Evolutionary conservation across 2,113 vertebrate genomes (phyloP).

Genomic region (Electrona antarctica): DNA sequence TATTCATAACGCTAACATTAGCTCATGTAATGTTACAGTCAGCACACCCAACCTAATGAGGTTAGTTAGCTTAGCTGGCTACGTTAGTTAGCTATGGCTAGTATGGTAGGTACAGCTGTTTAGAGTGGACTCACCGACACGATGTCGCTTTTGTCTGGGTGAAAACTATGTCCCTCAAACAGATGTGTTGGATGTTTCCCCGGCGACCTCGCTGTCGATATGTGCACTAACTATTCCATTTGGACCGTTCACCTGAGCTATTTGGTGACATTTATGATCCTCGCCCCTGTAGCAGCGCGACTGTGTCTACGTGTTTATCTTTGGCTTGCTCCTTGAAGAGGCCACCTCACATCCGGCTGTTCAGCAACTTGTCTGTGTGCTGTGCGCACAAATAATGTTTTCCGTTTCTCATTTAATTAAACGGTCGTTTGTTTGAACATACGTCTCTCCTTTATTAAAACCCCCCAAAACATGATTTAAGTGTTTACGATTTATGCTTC

Average conservation of each 20-base stretch:
- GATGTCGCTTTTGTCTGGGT: constrained; percentile 18
- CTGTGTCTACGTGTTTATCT: constrained; percentile 82
- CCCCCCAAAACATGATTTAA: too few species aligned
- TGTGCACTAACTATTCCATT: constrained; percentile 52
- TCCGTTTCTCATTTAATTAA: too few species aligned
- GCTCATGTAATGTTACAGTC: too few species aligned
- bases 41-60: constrained; percentile 9
- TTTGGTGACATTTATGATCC: constrained; percentile 10
- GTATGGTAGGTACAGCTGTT: constrained; percentile 44
- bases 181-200: constrained; percentile 2
- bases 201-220: neutral
- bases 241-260: neutral
- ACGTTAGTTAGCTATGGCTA: constrained; percentile 36
- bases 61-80: constrained; percentile 35
- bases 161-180: constrained; percentile 22
- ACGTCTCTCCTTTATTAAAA: too few species aligned
- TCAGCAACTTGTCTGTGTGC: constrained; percentile 32
- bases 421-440: too few species aligned
- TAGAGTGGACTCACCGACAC: constrained; percentile 51
- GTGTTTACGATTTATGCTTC: too few species aligned
- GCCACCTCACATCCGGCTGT: constrained; percentile 82
- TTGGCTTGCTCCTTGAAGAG: constrained; percentile 70
- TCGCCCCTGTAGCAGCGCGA: constrained; percentile 30
- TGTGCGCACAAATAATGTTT: constrained; percentile 18
- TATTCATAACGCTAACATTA: too few species aligned